These are phyloP conservation scores for Scatophagus argus DNA, from an alignment of 2,113 vertebrate species.

Conservation along the genomic window DNA sequence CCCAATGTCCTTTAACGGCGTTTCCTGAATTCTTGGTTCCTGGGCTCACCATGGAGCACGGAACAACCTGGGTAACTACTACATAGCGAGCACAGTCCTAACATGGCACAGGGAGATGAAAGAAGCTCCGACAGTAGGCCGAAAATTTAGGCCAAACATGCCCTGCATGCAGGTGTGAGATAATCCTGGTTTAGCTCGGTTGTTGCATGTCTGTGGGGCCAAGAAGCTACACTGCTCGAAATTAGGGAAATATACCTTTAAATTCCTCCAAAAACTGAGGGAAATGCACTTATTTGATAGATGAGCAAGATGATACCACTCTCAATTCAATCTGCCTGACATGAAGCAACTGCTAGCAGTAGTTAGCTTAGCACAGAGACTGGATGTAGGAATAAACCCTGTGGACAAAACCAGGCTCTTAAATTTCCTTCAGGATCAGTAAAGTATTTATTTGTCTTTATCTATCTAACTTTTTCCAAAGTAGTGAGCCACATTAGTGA, in stretches of 20 bases:
- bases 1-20: constrained; percentile 66
- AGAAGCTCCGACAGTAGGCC: not conserved
- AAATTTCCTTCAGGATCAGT: too few species aligned
- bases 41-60: constrained; percentile 44
- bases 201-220: constrained; percentile 11
- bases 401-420: too few species aligned
- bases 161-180: constrained; percentile 38
- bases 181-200: constrained; percentile 31
- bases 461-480: too few species aligned
- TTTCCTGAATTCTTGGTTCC: constrained; percentile 47
- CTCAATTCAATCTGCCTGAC: not conserved
- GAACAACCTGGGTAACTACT: constrained; percentile 34
- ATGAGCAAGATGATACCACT: not conserved
- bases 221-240: not conserved
- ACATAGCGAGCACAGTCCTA: constrained; percentile 16
- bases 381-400: not conserved
- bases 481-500: too few species aligned
- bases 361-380: constrained; percentile 4
- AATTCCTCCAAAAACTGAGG: not conserved
- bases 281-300: not conserved
- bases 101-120: constrained; percentile 31
- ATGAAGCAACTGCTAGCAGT: not conserved
- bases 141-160: constrained; percentile 39
- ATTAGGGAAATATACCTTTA: constrained; percentile 6
- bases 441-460: too few species aligned